These are phyloP conservation scores for Drosophila vallismaia DNA, from an alignment of 2,888 invertebrate genomes.

Conservation along the genomic window DNA sequence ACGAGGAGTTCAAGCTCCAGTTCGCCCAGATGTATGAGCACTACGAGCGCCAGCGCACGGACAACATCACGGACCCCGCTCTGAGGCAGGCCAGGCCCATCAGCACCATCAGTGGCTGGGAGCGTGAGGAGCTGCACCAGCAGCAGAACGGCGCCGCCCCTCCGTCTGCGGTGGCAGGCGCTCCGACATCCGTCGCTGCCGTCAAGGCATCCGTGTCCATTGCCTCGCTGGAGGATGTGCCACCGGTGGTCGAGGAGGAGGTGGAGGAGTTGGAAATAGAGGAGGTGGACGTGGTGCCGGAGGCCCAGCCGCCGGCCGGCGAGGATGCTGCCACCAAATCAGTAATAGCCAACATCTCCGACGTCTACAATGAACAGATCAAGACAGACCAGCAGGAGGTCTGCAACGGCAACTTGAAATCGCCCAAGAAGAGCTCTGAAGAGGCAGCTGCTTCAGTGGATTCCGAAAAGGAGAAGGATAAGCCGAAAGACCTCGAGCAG, in stretches of 20 bases:
- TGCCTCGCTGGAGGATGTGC: slow-evolving; percentile 80
- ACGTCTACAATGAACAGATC: slow-evolving; percentile 84
- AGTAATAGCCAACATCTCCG: slow-evolving; percentile 82
- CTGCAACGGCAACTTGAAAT: slow-evolving; percentile 69
- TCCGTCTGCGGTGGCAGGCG: slow-evolving; percentile 54
- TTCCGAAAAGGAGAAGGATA: not conserved
- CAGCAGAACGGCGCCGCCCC: slow-evolving; percentile 59
- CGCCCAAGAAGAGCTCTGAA: slow-evolving; percentile 3
- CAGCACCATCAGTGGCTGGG: slow-evolving; percentile 98
- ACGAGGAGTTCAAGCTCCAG: slow-evolving; percentile 98
- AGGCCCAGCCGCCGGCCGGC: not conserved
- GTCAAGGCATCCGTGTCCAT: slow-evolving; percentile 63
- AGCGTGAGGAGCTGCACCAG: slow-evolving; percentile 86
- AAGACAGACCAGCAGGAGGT: slow-evolving; percentile 73
- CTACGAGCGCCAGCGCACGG: slow-evolving; percentile 96
- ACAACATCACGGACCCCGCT: slow-evolving; percentile 97
- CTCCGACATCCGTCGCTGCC: slow-evolving; percentile 17
- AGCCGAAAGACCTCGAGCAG: not conserved
- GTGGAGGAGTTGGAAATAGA: slow-evolving; percentile 56
- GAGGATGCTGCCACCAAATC: slow-evolving; percentile 58
- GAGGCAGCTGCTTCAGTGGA: not conserved
- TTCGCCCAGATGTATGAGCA: slow-evolving; percentile 99
- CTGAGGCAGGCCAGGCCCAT: slow-evolving; percentile 96
- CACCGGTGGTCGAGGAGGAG: slow-evolving; percentile 75
- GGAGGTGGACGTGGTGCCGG: slow-evolving; percentile 19